Evolutionary conservation across 2,113 vertebrate genomes (phyloP).

Genomic region (Chrysochloris asiatica): DNA sequence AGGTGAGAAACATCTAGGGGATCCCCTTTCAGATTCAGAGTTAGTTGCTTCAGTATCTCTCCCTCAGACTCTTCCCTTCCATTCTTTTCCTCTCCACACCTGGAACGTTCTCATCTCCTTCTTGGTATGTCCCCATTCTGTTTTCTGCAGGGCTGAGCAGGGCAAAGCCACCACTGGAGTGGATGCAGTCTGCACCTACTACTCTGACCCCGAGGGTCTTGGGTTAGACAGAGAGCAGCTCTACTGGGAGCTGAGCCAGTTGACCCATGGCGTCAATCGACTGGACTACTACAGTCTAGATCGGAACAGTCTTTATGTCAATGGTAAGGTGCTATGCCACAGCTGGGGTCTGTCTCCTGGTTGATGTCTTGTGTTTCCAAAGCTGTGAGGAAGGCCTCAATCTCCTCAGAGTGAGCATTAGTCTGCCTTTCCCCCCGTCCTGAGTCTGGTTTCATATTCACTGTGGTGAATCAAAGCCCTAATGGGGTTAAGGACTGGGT

Average conservation of each 20-base stretch:
- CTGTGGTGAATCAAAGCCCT: neutral
- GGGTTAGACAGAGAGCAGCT: conserved; percentile 30
- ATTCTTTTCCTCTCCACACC: neutral
- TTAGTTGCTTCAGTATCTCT: neutral
- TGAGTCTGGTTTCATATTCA: neutral
- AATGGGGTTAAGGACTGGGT: too few species aligned
- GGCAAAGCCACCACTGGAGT: neutral
- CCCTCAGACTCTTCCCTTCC: neutral
- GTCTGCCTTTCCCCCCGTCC: neutral
- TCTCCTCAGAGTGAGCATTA: neutral
- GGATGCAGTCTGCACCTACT: neutral
- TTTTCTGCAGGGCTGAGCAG: conserved; percentile 38
- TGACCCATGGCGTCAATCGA: conserved; percentile 11
- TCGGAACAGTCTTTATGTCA: conserved; percentile 62
- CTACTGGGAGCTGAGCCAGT: conserved; percentile 61
- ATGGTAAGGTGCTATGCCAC: neutral
- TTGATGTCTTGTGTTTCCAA: neutral
- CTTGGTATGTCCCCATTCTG: neutral
- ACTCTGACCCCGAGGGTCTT: neutral
- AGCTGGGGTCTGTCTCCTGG: neutral
- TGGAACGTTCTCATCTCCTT: neutral
- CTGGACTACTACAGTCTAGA: conserved; percentile 62
- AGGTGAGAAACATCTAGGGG: neutral
- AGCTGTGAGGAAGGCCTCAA: neutral
- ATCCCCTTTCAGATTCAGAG: neutral